A percentile compares a stretch with the other conserved stretches of the same genome.
Conservation (phyloP, 1,140 invertebrate species). For the Euborellia annulipes region DNA sequence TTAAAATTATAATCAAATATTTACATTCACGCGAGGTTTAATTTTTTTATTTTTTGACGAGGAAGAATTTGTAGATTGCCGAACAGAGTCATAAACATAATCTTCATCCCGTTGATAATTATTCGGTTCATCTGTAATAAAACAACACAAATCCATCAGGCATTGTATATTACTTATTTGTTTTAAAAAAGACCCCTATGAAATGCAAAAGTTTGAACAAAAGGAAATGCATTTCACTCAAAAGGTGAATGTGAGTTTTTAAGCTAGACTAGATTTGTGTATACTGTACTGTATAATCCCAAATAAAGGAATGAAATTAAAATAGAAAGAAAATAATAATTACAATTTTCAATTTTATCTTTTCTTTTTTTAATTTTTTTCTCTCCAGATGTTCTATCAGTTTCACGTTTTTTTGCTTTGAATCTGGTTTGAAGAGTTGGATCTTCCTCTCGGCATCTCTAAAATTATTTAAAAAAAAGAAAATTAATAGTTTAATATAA, state of each 20-base stretch:
- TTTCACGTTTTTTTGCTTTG: conserved; percentile 46
- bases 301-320: too few relatives aligned
- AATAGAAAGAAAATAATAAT: not conserved
- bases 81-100: too few relatives aligned
- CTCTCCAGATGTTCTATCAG: conserved; percentile 24
- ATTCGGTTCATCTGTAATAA: not conserved
- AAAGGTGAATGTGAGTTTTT: too few relatives aligned
- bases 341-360: conserved; percentile 6
- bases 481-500: too few relatives aligned
- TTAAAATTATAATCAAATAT: too few relatives aligned
- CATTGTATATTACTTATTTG: not conserved
- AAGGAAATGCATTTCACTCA: not conserved
- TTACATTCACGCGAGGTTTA: too few relatives aligned
- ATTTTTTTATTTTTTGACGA: too few relatives aligned
- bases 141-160: not conserved
- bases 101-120: too few relatives aligned
- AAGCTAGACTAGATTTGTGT: not conserved
- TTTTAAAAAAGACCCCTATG: not conserved
- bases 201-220: too few relatives aligned
- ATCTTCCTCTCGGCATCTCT: conserved; percentile 67
- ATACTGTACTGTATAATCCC: too few relatives aligned
- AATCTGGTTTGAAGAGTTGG: conserved; percentile 64
- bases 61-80: too few relatives aligned
- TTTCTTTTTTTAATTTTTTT: conserved; percentile 11
- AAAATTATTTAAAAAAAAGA: conserved; percentile 3